A percentile compares a stretch with the other conserved stretches of the same genome.
phyloP scores from a whole-genome alignment of 2,113 vertebrate species.

The Cynoglossus semilaevis region DNA sequence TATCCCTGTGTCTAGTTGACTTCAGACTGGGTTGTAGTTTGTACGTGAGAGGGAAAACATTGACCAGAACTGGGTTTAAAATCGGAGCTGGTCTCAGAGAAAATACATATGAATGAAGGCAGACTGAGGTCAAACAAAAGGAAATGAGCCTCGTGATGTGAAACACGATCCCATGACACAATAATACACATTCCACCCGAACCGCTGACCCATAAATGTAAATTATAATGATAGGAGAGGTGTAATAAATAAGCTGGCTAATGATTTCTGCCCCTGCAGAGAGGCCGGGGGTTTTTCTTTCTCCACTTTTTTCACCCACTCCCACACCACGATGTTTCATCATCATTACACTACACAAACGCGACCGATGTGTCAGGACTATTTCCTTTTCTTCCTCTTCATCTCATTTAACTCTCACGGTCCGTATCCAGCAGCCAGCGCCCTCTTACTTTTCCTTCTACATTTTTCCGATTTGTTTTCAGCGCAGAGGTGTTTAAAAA shows the following conservation, averaged over 20 bases:
- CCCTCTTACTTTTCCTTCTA: constrained; percentile 41
- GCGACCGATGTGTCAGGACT: constrained; percentile 5
- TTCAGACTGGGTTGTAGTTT: background rate
- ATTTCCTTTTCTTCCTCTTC: background rate
- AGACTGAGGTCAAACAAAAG: constrained; percentile 51
- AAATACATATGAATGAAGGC: constrained; percentile 21
- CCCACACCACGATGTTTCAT: constrained; percentile 16
- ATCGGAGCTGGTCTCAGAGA: constrained; percentile 1
- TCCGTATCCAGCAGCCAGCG: constrained; percentile 25
- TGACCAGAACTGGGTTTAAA: background rate
- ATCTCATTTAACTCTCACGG: constrained; percentile 24
- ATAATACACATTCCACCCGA: constrained; percentile 57
- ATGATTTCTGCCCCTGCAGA: constrained; percentile 14
- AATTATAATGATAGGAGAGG: constrained; percentile 53
- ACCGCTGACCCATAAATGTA: constrained; percentile 54
- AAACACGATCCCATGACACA: constrained; percentile 36
- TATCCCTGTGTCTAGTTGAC: too few species aligned
- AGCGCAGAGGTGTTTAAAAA: constrained; percentile 66
- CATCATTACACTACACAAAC: constrained; percentile 19
- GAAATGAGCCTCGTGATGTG: constrained; percentile 38
- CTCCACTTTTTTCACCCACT: constrained; percentile 6
- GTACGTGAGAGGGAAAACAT: constrained; percentile 11
- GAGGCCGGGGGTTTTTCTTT: background rate
- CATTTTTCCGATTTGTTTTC: constrained; percentile 65
- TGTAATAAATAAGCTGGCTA: constrained; percentile 48